Evolutionary conservation across 2,113 vertebrate species (phyloP), one percentile per base, ranked within the genome.

Genomic region (Prunella himalayana): DNA sequence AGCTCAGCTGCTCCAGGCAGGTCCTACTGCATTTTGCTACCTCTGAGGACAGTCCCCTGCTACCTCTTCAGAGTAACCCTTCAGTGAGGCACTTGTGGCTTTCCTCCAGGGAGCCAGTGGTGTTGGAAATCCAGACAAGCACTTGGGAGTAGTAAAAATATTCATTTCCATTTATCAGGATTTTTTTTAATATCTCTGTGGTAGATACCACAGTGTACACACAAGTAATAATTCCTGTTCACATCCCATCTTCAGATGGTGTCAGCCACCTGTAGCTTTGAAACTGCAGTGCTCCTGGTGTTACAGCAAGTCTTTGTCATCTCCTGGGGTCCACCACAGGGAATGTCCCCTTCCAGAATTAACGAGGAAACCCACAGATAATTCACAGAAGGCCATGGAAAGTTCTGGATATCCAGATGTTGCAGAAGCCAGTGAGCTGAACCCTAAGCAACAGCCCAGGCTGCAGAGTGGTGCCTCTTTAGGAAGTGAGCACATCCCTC

Each of bases 251-350:
- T 54, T 47, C 6, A 7, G 10, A 16, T 75, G 35, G 9, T 63
- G 20, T 92, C 3, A 3, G 44, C 47, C n/a, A 42, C 41, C 35
- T 71, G 41, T 37, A 75, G 30, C 13, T 68, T 39, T 12, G 12
- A 81, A 23, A 8, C 8, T 10, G 2, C 0, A 0, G 21, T 45
- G 31, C 50, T 76, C 53, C 56, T 2, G 1, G 2, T 65, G 28
- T 31, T 61, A 12, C 9, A 39, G 44, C 30, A n/a, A n/a, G n/a
- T 8, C 41, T 31, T 22, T 11, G 10, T 79, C 14, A 8, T 45
- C 13, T 76, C 63, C 45, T 45, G 44, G 19, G 10, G 7, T 44
- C 80, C 86, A 47, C 22, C 22, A 31, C 13, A 3, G 5, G 27
- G 51, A 28, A 25, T 44, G 44, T 33, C 49, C 18, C 11, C 27